Conservation (phyloP, 2,113 vertebrate species). For the Embiotoca jacksoni region DNA sequence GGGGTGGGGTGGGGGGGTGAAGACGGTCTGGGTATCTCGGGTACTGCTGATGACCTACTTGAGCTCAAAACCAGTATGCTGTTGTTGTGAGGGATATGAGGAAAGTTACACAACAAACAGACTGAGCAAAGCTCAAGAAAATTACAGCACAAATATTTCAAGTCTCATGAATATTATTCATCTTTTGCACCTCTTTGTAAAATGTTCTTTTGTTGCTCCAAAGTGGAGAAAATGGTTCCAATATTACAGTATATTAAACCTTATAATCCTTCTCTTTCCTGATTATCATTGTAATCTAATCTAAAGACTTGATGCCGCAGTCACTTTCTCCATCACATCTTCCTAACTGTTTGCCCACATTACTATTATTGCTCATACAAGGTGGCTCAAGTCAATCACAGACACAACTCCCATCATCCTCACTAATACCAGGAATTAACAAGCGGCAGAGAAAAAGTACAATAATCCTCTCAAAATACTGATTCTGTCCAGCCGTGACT, state of each 20-base stretch:
- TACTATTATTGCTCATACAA: conserved; percentile 1
- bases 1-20: no score
- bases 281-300: not conserved
- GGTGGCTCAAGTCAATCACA: conserved; percentile 14
- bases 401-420: conserved; percentile 1
- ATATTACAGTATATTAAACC: not conserved
- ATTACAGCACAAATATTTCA: not conserved
- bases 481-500: not conserved
- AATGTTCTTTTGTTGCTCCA: no score
- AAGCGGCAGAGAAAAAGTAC: not conserved
- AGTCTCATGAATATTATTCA: no score
- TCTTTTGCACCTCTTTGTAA: not conserved
- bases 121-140: not conserved
- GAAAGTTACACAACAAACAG: not conserved
- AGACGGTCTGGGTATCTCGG: not conserved
- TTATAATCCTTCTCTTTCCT: not conserved
- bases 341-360: not conserved
- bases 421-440: conserved; percentile 4
- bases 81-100: not conserved
- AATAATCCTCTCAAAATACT: conserved; percentile 7
- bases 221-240: not conserved
- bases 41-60: not conserved
- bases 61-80: not conserved
- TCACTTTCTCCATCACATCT: not conserved
- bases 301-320: conserved; percentile 4